Conservation (phyloP, 2,888 invertebrate genomes). For the Empis livida region DNA sequence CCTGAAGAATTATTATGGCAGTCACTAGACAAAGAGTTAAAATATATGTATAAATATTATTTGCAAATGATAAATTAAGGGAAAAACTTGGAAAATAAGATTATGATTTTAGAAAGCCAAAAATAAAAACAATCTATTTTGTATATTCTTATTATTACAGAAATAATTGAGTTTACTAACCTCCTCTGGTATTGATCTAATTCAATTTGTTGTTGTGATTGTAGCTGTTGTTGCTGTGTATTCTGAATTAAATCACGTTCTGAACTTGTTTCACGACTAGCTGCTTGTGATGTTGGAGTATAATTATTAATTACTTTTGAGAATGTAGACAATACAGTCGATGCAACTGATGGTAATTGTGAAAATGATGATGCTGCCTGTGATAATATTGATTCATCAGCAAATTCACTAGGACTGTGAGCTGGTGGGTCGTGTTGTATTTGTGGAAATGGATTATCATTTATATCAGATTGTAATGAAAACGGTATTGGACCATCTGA, state of each 20-base stretch:
- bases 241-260: background rate
- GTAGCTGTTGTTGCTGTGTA: background rate
- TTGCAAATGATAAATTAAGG: too few relatives aligned
- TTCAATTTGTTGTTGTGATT: background rate
- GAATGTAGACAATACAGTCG: constrained; percentile 48
- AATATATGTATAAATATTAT: too few relatives aligned
- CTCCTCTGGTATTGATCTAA: background rate
- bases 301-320: constrained; percentile 27
- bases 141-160: too few relatives aligned
- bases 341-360: constrained; percentile 46
- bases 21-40: too few relatives aligned
- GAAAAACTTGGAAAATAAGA: too few relatives aligned
- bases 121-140: too few relatives aligned
- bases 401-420: constrained; percentile 2
- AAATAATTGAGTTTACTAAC: too few relatives aligned
- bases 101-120: too few relatives aligned
- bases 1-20: too few relatives aligned
- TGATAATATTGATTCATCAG: constrained; percentile 25
- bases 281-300: constrained; percentile 1
- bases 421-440: constrained; percentile 17
- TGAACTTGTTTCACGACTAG: background rate
- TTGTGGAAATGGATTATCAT: constrained; percentile 21
- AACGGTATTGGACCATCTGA: constrained; percentile 14
- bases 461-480: constrained; percentile 15
- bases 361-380: constrained; percentile 36